Conservation (phyloP, 1,140 invertebrate species). For the Hestina assimilis region DNA sequence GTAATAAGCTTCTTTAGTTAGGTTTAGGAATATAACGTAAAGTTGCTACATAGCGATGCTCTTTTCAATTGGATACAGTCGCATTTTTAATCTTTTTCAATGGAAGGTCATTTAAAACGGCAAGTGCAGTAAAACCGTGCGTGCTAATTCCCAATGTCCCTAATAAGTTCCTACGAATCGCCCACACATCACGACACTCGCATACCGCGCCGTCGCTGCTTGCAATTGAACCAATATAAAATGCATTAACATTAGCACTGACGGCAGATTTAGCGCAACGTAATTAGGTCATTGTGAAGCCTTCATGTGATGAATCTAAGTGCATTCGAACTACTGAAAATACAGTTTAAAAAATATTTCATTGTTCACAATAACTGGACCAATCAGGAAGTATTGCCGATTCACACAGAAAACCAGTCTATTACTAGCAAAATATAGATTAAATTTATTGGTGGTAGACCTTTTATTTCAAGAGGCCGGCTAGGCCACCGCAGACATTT, state of each 20-base stretch:
- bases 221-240: conserved; percentile 77
- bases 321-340: neutral
- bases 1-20: too few relatives aligned
- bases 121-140: conserved; percentile 31
- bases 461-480: too few relatives aligned
- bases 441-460: too few relatives aligned
- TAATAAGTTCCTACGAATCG: conserved; percentile 71
- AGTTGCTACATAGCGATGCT: neutral
- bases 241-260: conserved; percentile 70
- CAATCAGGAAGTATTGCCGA: too few relatives aligned
- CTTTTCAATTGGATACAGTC: neutral
- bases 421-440: too few relatives aligned
- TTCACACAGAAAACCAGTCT: too few relatives aligned
- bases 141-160: conserved; percentile 60
- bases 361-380: neutral
- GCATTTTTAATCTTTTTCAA: conserved; percentile 12
- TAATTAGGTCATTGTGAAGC: conserved; percentile 68
- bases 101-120: conserved; percentile 20
- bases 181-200: conserved; percentile 57
- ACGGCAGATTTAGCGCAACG: conserved; percentile 59
- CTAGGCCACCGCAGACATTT: too few relatives aligned
- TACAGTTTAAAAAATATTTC: neutral
- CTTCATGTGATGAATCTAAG: conserved; percentile 23
- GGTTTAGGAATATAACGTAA: neutral
- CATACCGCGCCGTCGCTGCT: conserved; percentile 70